Base-by-base conservation (phyloP, 2,113 vertebrate species). In the Coturnix japonica region DNA sequence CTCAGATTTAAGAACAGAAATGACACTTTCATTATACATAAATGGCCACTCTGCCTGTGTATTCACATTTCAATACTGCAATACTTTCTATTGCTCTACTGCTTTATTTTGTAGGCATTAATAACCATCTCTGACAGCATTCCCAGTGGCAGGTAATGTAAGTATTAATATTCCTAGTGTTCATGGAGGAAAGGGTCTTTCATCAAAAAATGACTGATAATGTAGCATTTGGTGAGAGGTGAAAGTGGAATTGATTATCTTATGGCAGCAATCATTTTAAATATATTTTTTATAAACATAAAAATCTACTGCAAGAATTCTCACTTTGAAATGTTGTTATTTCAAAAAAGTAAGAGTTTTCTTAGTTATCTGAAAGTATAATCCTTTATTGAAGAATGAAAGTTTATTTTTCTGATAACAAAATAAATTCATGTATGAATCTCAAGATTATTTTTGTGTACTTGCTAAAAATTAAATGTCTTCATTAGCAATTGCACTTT, bases 381-480 rank as follows among this genome's bases (percentile, higher is more conserved):
- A 90, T 21, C 56, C 65, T 89, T 81, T 89, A 39, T 64, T 95
- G 73, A 19, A 95, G 77, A 95, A 93, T 72, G 47, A 64, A 20
- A 46, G 72, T 93, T 70, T 77, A 83, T 74, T 94, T 81, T 82
- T 15, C 31, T 91, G 64, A 81, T 56, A 46, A 6, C 33, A 90
- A 95, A 73, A 90, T 85, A 89, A 80, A 82, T 91, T 43, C 20
- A 89, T 95, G 94, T 94, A 13, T 47, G 95, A 93, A 94, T 81
- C 4, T 35, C 69, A 65, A 20, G 91, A 64, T 72, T 39, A 26
- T 30, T 90, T 94, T 63, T 77, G 35, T 56, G 11, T 95, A 51
- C 78, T 95, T 96, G 92, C 91, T 96, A 67, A 95, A 94, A 96
- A 94, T 87, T 71, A 15, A 92, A 93, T 83, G 25, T 57, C 49